These are phyloP conservation scores for Brienomyrus longianalis DNA, from an alignment of 2,113 vertebrate species.

Conservation along the genomic window DNA sequence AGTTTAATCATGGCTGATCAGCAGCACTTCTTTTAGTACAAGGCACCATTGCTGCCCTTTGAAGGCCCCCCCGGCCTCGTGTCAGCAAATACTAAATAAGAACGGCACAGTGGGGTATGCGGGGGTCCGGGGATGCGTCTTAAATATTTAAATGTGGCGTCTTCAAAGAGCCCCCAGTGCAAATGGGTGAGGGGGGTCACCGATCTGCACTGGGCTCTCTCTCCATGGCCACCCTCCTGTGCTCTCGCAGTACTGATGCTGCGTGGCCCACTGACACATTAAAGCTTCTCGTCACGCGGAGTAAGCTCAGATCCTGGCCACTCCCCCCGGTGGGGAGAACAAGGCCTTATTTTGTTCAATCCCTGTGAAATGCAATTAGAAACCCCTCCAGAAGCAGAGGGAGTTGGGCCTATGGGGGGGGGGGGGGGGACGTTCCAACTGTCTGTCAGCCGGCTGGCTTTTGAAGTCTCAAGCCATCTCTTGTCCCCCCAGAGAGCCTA, in stretches of 20 bases:
- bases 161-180: slow-evolving; percentile 53
- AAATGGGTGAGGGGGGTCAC: slow-evolving; percentile 12
- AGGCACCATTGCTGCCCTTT: slow-evolving; percentile 40
- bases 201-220: slow-evolving; percentile 29
- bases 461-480: slow-evolving; percentile 70
- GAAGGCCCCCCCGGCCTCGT: slow-evolving; percentile 41
- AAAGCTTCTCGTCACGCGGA: slow-evolving; percentile 44
- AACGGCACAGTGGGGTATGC: slow-evolving; percentile 45
- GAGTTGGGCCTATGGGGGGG: slow-evolving; percentile 41
- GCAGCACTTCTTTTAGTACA: background rate
- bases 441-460: slow-evolving; percentile 62
- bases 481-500: slow-evolving; percentile 61
- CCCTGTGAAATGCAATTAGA: slow-evolving; percentile 68
- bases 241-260: slow-evolving; percentile 41
- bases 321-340: slow-evolving; percentile 45
- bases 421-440: slow-evolving; percentile 51
- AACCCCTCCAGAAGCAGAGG: slow-evolving; percentile 52
- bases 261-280: slow-evolving; percentile 42
- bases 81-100: slow-evolving; percentile 53
- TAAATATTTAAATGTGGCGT: slow-evolving; percentile 64
- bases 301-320: slow-evolving; percentile 29
- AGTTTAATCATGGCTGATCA: slow-evolving; percentile 56
- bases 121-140: slow-evolving; percentile 51
- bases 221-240: slow-evolving; percentile 31
- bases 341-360: slow-evolving; percentile 59